Conservation (phyloP, 2,888 invertebrate genomes). For the Choreutis nemorana region DNA sequence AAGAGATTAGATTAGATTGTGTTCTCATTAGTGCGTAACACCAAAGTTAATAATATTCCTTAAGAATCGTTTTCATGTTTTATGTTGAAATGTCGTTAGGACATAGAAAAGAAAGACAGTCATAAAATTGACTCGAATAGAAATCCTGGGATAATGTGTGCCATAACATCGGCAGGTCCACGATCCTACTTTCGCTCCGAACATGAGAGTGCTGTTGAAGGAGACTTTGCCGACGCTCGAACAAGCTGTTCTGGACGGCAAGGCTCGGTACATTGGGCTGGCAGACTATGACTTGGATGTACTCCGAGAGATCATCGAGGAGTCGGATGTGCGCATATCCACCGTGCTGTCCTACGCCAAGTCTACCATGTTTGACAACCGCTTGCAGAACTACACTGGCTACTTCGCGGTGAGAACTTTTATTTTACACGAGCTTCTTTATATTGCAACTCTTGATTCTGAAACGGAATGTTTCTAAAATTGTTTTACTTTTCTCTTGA, state of each 20-base stretch:
- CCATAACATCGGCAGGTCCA: slow-evolving; percentile 85
- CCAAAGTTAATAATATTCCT: too few relatives aligned
- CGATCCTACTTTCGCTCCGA: slow-evolving; percentile 87
- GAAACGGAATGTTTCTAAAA: too few relatives aligned
- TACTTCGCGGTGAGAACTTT: slow-evolving; percentile 76
- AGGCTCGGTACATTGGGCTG: slow-evolving; percentile 82
- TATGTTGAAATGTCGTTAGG: too few relatives aligned
- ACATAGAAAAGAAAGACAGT: too few relatives aligned
- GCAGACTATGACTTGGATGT: slow-evolving; percentile 85
- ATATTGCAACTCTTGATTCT: too few relatives aligned
- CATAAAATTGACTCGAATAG: too few relatives aligned
- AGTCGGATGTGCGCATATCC: slow-evolving; percentile 70
- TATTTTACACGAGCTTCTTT: too few relatives aligned
- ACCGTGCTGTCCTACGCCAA: slow-evolving; percentile 81
- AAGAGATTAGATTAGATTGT: too few relatives aligned
- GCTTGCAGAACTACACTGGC: slow-evolving; percentile 75
- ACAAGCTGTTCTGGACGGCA: slow-evolving; percentile 74
- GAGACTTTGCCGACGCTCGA: slow-evolving; percentile 88
- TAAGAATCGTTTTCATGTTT: too few relatives aligned
- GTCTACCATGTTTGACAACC: slow-evolving; percentile 80
- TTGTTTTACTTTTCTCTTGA: too few relatives aligned
- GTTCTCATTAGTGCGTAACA: too few relatives aligned
- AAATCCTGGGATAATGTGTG: too few relatives aligned
- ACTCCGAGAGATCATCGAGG: slow-evolving; percentile 77
- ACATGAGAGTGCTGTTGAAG: slow-evolving; percentile 75